Evolutionary conservation across 2,113 vertebrate genomes (phyloP).

Genomic region (Melierax canorus): DNA sequence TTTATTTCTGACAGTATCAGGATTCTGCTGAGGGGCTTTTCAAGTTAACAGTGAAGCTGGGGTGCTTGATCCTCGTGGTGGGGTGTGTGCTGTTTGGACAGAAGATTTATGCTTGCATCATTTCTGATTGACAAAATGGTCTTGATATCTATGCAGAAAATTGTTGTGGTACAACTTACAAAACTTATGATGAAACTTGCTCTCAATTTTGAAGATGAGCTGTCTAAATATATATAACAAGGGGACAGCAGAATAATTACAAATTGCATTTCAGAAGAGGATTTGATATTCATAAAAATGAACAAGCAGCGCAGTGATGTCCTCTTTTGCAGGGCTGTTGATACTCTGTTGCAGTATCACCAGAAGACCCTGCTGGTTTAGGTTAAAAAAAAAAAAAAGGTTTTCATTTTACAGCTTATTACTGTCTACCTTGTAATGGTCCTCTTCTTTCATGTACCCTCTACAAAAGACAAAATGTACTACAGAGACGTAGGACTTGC

Average conservation of each 20-base stretch:
- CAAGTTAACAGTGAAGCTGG: no score
- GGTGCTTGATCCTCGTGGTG: background rate
- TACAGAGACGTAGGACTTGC: background rate
- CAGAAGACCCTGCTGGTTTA: background rate
- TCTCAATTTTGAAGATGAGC: background rate
- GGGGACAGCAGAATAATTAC: background rate
- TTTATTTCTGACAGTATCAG: background rate
- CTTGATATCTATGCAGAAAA: background rate
- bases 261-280: background rate
- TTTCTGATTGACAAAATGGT: background rate
- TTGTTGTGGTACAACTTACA: background rate
- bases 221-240: background rate
- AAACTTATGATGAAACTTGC: background rate
- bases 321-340: background rate
- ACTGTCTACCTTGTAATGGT: background rate
- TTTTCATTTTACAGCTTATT: background rate
- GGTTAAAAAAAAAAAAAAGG: background rate
- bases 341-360: background rate
- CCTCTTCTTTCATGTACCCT: background rate
- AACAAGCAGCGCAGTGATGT: background rate
- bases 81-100: background rate
- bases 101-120: background rate
- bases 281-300: background rate
- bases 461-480: background rate
- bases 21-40: background rate